Percentiles rank a stretch among this genome's conserved stretches.
Evolutionary conservation across 2,113 vertebrate species (phyloP).

Genomic region (Grallaria varia): DNA sequence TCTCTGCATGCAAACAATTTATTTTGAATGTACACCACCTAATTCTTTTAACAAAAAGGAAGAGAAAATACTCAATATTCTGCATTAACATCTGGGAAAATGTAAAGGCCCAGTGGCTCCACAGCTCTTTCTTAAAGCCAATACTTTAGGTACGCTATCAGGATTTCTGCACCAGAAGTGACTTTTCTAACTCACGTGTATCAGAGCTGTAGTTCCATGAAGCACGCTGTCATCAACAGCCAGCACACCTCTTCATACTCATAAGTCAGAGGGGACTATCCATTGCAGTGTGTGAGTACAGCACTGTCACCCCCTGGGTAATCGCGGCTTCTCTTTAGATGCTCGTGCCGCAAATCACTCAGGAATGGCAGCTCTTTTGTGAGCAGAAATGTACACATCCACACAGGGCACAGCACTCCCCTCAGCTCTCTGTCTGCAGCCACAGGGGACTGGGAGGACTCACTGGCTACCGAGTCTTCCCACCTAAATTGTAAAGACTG

Average conservation of each 20-base stretch:
- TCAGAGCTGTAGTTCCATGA: background rate
- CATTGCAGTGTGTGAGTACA: background rate
- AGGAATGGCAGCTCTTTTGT: constrained; percentile 7
- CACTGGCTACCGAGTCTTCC: background rate
- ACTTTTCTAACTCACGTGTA: background rate
- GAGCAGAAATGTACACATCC: background rate
- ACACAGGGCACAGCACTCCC: background rate
- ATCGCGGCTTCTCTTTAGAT: background rate
- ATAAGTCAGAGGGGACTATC: background rate
- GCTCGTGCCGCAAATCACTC: background rate
- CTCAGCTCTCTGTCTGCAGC: background rate
- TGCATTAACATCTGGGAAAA: background rate
- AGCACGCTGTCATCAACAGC: background rate
- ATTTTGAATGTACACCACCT: background rate
- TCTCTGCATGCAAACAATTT: background rate
- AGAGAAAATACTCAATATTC: background rate
- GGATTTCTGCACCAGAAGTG: background rate
- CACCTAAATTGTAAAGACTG: background rate
- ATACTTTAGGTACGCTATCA: background rate
- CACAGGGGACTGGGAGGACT: background rate
- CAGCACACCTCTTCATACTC: background rate
- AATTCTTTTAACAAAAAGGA: background rate
- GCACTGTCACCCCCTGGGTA: background rate
- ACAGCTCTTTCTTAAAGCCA: background rate
- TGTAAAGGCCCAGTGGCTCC: background rate